phyloP scores from a whole-genome alignment of 2,113 vertebrate species.

The Prinia subflava region DNA sequence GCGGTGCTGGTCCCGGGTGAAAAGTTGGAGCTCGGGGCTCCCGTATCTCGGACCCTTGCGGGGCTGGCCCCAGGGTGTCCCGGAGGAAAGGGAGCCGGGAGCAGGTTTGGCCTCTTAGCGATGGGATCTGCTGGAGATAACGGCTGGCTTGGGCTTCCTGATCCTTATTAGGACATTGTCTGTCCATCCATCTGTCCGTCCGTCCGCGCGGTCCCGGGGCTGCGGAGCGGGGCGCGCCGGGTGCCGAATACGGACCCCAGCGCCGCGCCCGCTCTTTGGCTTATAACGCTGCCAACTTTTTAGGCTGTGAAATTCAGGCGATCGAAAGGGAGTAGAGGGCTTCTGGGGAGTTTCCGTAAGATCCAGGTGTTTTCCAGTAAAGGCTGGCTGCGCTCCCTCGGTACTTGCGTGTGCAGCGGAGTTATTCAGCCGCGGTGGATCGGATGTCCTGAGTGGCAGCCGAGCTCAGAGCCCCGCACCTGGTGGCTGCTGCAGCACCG shows the following conservation, averaged over 20 bases:
- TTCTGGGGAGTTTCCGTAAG: not conserved
- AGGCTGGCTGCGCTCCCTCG: not conserved
- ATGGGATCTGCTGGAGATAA: not conserved
- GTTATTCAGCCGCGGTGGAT: rapidly evolving
- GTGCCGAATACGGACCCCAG: no score
- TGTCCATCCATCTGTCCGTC: not conserved
- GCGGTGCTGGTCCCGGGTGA: rapidly evolving
- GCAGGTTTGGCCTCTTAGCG: rapidly evolving
- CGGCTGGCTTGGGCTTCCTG: not conserved
- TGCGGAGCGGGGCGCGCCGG: not conserved
- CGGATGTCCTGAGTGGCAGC: not conserved
- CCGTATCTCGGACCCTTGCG: rapidly evolving
- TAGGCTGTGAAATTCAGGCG: not conserved
- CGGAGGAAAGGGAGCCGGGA: not conserved
- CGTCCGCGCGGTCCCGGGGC: not conserved
- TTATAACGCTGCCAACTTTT: not conserved
- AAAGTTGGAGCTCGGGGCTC: no score
- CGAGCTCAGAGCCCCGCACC: not conserved
- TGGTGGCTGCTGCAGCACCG: not conserved
- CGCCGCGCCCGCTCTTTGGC: not conserved
- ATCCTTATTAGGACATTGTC: not conserved
- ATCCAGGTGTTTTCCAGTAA: not conserved
- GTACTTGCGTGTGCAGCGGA: rapidly evolving
- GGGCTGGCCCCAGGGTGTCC: not conserved
- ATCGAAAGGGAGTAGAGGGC: rapidly evolving